Conservation (phyloP, 2,113 vertebrate species). For the Nesogale talazaci region DNA sequence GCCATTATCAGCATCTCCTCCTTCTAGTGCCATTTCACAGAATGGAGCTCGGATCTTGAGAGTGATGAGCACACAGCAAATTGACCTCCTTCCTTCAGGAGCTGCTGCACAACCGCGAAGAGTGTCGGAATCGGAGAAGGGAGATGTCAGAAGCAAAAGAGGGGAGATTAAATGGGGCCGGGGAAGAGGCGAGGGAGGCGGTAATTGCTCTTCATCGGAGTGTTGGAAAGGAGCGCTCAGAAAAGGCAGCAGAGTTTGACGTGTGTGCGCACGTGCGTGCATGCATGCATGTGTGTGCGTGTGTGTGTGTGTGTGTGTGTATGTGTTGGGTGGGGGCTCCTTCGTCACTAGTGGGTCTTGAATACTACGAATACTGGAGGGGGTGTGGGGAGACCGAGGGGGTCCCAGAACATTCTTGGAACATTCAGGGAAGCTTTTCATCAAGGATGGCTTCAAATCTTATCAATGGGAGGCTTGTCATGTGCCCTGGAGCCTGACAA, state of each 20-base stretch:
- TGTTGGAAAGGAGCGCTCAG: conserved; percentile 8
- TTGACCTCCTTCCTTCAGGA: conserved; percentile 62
- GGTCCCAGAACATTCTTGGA: rapidly evolving
- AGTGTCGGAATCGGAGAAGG: conserved; percentile 67
- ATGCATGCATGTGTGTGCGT: no score
- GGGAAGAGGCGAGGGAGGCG: conserved; percentile 71
- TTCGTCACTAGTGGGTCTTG: rapidly evolving
- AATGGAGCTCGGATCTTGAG: conserved; percentile 53
- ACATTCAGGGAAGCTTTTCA: rapidly evolving
- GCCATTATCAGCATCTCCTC: conserved; percentile 13
- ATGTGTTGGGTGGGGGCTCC: no score
- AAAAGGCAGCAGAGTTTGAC: conserved; percentile 34
- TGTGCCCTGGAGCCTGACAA: rapidly evolving
- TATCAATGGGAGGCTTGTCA: not conserved
- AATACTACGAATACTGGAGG: rapidly evolving
- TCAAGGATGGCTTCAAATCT: not conserved
- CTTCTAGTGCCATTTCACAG: conserved; percentile 64
- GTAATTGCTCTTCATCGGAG: conserved; percentile 71
- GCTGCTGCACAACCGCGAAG: conserved; percentile 35
- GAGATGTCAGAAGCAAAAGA: conserved; percentile 79
- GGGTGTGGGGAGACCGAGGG: no score
- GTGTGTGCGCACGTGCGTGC: no score
- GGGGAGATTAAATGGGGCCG: conserved; percentile 68
- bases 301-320: no score
- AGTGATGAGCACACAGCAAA: conserved; percentile 34